Percentiles rank a stretch among this genome's conserved stretches.
Evolutionary conservation across 2,113 vertebrate genomes (phyloP).

Genomic region (Montifringilla adamsi): DNA sequence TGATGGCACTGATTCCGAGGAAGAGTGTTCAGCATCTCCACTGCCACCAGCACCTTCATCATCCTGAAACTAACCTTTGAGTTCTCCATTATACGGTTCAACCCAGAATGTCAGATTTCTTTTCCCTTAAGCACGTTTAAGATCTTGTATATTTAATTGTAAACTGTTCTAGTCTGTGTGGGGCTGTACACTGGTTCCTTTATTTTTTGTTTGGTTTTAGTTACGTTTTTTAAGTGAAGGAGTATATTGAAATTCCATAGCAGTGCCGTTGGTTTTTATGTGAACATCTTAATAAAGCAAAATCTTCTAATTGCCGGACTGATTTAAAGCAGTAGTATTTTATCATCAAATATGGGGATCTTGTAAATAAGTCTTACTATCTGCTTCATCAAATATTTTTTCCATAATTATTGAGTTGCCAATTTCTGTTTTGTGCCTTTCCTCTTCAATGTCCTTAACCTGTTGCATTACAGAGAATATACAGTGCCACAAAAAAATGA

Average conservation of each 20-base stretch:
- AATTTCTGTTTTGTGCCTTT: constrained; percentile 91
- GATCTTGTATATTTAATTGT: constrained; percentile 83
- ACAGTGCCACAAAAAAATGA: constrained; percentile 80
- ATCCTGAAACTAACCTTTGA: constrained; percentile 66
- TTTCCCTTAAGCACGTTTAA: constrained; percentile 76
- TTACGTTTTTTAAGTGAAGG: constrained; percentile 52
- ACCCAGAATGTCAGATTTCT: constrained; percentile 56
- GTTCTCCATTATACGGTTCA: neutral
- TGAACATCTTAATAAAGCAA: constrained; percentile 66
- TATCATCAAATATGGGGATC: constrained; percentile 68
- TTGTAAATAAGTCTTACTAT: constrained; percentile 74
- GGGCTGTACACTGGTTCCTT: constrained; percentile 77
- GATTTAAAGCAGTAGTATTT: constrained; percentile 64
- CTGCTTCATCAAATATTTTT: constrained; percentile 71
- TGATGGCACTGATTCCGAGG: constrained; percentile 90
- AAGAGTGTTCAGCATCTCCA: constrained; percentile 86
- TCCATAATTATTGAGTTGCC: constrained; percentile 67
- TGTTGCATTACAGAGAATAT: constrained; percentile 82
- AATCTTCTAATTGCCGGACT: constrained; percentile 50
- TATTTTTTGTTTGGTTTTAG: constrained; percentile 54
- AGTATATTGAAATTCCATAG: constrained; percentile 60
- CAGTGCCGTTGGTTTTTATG: constrained; percentile 69
- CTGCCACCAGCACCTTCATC: constrained; percentile 52
- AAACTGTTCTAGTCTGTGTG: constrained; percentile 83
- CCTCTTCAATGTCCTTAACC: constrained; percentile 79